A percentile compares a stretch with the other conserved stretches of the same genome.
phyloP scores from a whole-genome alignment of 2,888 invertebrate species.

The Digitonthophagus gazella region DNA sequence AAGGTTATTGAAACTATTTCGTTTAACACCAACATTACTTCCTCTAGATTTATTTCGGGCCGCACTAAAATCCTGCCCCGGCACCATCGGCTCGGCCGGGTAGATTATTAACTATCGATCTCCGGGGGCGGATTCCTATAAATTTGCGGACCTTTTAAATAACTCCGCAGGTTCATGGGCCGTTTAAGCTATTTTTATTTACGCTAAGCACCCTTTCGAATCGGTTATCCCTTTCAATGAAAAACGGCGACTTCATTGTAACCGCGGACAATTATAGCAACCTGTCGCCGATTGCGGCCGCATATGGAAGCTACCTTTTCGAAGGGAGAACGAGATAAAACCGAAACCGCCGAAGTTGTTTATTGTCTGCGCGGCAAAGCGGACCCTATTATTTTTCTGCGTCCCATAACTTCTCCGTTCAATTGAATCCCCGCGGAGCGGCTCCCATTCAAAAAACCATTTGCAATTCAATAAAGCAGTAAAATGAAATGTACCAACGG shows the following conservation, averaged over 20 bases:
- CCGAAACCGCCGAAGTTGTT: conserved; percentile 3
- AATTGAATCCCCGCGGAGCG: conserved; percentile 10
- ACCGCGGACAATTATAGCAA: conserved; percentile 1
- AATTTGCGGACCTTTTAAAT: conserved; percentile 15
- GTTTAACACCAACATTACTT: conserved; percentile 19
- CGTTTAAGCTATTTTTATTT: background rate
- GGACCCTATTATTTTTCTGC: conserved; percentile 5
- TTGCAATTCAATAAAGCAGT: conserved; percentile 17
- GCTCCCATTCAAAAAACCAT: conserved; percentile 6
- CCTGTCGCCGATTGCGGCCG: background rate
- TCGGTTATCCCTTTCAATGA: background rate
- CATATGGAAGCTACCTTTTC: background rate
- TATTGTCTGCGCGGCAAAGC: conserved; percentile 7
- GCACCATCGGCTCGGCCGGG: background rate
- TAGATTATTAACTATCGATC: conserved; percentile 15
- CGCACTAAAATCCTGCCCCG: conserved; percentile 7
- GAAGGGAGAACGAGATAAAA: conserved; percentile 2
- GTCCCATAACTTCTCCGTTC: background rate
- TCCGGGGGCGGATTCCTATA: conserved; percentile 2
- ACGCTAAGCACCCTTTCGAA: background rate
- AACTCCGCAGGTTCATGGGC: background rate
- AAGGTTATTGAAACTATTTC: conserved; percentile 21
- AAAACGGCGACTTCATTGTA: background rate
- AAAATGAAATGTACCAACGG: conserved; percentile 9
- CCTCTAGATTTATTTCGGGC: conserved; percentile 21